These are phyloP conservation scores for Lithophane socia DNA, from an alignment of 2,888 invertebrate species.

Conservation along the genomic window DNA sequence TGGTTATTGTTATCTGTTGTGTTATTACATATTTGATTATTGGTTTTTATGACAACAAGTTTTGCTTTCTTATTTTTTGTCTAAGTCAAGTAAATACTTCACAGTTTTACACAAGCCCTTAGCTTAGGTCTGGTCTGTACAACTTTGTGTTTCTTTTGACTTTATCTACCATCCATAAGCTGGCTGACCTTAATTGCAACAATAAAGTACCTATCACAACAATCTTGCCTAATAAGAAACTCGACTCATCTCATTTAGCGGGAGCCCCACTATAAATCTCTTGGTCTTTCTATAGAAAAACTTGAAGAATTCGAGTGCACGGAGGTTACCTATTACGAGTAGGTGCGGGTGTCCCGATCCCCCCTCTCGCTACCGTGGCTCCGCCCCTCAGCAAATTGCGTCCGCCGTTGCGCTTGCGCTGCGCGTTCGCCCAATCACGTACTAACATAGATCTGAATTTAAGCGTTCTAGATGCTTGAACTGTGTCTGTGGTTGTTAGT, in stretches of 20 bases:
- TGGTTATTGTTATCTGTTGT: conserved; percentile 6
- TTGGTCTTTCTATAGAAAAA: conserved; percentile 55
- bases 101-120: not conserved
- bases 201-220: conserved; percentile 28
- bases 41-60: not conserved
- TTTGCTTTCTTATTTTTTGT: not conserved
- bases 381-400: conserved; percentile 84
- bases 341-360: conserved; percentile 63
- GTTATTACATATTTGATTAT: conserved; percentile 8
- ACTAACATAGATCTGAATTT: conserved; percentile 76
- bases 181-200: conserved; percentile 39
- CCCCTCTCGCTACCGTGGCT: conserved; percentile 79
- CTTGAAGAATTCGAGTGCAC: conserved; percentile 59
- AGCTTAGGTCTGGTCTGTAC: not conserved
- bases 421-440: conserved; percentile 85
- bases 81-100: not conserved
- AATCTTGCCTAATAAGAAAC: conserved; percentile 50
- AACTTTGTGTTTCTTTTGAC: conserved; percentile 9
- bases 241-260: conserved; percentile 40
- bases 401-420: conserved; percentile 77
- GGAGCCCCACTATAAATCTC: conserved; percentile 44
- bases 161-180: conserved; percentile 3
- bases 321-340: conserved; percentile 64
- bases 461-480: conserved; percentile 76
- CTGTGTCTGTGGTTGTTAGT: conserved; percentile 41